Base-by-base conservation (phyloP, 2,888 invertebrate genomes). In the Entomobrya proxima region DNA sequence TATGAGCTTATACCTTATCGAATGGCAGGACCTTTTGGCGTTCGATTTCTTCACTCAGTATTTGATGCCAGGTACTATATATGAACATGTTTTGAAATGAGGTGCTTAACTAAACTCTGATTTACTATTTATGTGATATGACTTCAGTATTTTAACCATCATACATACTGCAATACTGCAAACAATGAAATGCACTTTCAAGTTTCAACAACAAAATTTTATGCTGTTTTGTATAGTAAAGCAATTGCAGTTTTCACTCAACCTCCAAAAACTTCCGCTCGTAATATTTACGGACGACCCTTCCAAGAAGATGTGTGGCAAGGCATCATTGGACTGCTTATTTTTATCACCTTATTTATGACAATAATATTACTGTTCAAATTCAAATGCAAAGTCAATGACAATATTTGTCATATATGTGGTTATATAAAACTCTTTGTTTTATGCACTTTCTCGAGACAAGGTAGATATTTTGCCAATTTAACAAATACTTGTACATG, bases 1-100 rank as follows among this genome's bases (percentile, higher is more conserved):
- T 76, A n/a, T 40, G 76, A 76, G 30, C 32, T 40, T 24, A 18
- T 76, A 11, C 76, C 76, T 9, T 76, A 76, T 40, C 50, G 76
- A 58, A 24, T 58, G 27, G 58, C 58, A 7, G 76, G 76, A 6
- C 58, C 58, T 2, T 40, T 40, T 58, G 76, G 76, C 2, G 58
- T 76, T 1, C 21, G 58, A 24, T 76, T 76, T 76, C 40, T 76
- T 7, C 76, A 76, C 27, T 11, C 76, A 5, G 58, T 76, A 6
- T 37, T 58, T n/a, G 15, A 24, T 24, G 9, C 58, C 0, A 76
- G 76, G 76, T 58, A 58, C 52, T 3, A 52, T 21, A 52, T 18
- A 2, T 52, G 4, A 2, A 21, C 2, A 52, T n/a, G n/a, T n/a
- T n/a, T n/a, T n/a, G n/a, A n/a, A n/a, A n/a, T n/a, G n/a, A n/a